phyloP scores from a whole-genome alignment of 2,797 vertebrate genomes.

The Naso thynnoides region DNA sequence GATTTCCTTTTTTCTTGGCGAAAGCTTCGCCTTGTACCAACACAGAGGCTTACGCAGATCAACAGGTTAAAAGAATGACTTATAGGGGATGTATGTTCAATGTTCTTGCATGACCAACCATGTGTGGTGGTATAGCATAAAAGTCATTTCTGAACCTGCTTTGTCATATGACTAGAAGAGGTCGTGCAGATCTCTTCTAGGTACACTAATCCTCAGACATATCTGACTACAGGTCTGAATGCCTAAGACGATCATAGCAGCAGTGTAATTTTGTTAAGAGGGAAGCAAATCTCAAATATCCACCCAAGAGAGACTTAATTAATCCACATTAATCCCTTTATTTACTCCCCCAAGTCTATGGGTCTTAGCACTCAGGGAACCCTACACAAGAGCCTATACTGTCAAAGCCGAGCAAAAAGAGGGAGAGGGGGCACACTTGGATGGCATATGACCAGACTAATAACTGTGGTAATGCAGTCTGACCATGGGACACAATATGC shows the following conservation, averaged over 20 bases:
- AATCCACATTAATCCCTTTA: conserved; percentile 57
- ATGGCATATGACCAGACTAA: conserved; percentile 42
- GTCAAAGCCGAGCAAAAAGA: conserved; percentile 27
- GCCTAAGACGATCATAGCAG: conserved; percentile 44
- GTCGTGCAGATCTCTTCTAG: conserved; percentile 17
- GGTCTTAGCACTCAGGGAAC: conserved; percentile 26
- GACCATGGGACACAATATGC: conserved; percentile 8
- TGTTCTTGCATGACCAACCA: conserved; percentile 23
- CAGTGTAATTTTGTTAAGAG: conserved; percentile 25
- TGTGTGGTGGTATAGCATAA: conserved; percentile 18
- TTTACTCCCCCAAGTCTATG: conserved; percentile 33
- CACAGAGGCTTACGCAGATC: conserved; percentile 22
- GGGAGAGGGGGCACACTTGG: conserved; percentile 8
- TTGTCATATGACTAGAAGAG: conserved; percentile 51
- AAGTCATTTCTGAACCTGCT: conserved; percentile 48
- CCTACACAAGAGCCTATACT: conserved; percentile 8
- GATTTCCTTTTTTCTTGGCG: neutral
- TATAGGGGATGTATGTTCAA: conserved; percentile 6
- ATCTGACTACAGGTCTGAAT: conserved; percentile 40
- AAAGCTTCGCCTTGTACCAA: conserved; percentile 3
- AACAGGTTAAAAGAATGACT: conserved; percentile 31
- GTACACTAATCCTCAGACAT: conserved; percentile 54
- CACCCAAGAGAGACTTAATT: conserved; percentile 42
- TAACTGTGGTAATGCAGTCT: conserved; percentile 11
- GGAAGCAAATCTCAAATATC: conserved; percentile 29